Evolutionary conservation across 2,113 vertebrate genomes (phyloP), one percentile per base, ranked within the genome.

Genomic region (Nymphicus hollandicus): DNA sequence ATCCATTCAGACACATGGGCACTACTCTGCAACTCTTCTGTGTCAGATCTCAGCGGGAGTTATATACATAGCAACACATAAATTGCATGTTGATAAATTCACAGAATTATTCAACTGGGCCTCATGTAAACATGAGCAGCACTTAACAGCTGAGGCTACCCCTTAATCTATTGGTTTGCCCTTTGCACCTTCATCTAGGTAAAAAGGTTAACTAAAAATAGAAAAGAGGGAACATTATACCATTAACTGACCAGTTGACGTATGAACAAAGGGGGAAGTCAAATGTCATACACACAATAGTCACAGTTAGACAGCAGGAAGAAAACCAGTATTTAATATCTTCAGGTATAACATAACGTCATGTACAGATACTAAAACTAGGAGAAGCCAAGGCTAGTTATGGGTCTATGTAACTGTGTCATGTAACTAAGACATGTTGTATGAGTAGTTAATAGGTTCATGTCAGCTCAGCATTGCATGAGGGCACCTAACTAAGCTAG

Each of bases 181-280:
- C 78, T 91, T 88, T 94, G 39, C 50, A 90, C 56, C 35, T 93
- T 83, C 56, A 22, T 86, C 78, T 81, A 81, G 33, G 61, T 47
- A 64, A 86, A 88, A 90, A 60, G 53, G 44, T 50, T 65, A 74
- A 84, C 66, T 81, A 91, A 92, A 97, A 96, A 86, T 76, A 93
- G 88, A 90, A 61, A 89, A 87, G 73, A 58, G 1, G 74, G 46
- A 93, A 89, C 56, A 63, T 69, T 23, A 49, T 43, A 37, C 23
- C 39, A 43, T 77, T 63, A 82, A 72, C 46, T 77, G n/a, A 56
- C 23, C 13, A 2, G 56, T 80, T 72, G 85, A 72, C 3, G 1
- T 63, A 43, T 4, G 27, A 72, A 47, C 17, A 27, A 70, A 44
- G 11, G 5, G 17, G 20, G 25, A 61, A 63, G n/a, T 70, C 9